A percentile compares a stretch with the other conserved stretches of the same genome.
These are phyloP conservation scores for Papilio glaucus DNA, from an alignment of 1,140 invertebrate genomes.

Conservation along the genomic window DNA sequence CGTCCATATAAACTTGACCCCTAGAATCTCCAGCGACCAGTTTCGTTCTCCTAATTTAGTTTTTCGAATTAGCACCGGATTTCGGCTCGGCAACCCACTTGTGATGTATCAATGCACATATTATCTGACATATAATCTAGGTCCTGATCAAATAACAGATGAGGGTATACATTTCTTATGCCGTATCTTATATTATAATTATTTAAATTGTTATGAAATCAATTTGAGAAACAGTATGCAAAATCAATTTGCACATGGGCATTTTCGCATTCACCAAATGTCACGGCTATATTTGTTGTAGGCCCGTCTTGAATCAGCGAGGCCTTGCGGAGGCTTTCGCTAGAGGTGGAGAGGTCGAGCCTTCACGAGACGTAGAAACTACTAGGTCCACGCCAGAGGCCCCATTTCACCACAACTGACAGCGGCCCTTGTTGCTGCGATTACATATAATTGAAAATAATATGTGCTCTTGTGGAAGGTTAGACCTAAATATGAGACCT, in stretches of 20 bases:
- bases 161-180: too few species aligned
- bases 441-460: slow-evolving; percentile 23
- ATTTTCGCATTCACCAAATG: slow-evolving; percentile 15
- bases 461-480: slow-evolving; percentile 12
- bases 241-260: slow-evolving; percentile 17
- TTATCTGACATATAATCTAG: too few species aligned
- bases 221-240: background rate
- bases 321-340: slow-evolving; percentile 22
- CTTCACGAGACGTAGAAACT: background rate
- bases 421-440: background rate
- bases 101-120: too few species aligned
- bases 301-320: background rate
- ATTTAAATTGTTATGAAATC: too few species aligned
- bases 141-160: too few species aligned
- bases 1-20: too few species aligned
- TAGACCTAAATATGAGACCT: slow-evolving; percentile 13
- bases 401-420: background rate
- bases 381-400: background rate
- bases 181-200: too few species aligned
- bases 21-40: too few species aligned
- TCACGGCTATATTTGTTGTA: slow-evolving; percentile 4
- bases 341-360: slow-evolving; percentile 26
- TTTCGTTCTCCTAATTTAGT: too few species aligned
- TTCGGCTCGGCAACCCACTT: too few species aligned
- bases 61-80: too few species aligned